phyloP scores from a whole-genome alignment of 2,888 invertebrate genomes.

The Bimastos eiseni region DNA sequence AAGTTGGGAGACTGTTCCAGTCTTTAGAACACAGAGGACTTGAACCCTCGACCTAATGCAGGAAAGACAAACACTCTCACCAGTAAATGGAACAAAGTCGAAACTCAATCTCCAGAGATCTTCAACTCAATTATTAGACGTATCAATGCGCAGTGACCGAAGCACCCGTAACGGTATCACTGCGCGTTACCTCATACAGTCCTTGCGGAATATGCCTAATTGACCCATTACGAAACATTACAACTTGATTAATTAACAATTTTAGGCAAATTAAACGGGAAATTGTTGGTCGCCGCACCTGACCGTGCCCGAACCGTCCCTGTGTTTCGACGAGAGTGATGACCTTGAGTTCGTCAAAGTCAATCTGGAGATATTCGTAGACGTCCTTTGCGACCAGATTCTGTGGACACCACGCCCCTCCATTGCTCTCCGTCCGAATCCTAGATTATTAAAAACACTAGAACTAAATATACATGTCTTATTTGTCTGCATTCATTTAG shows the following conservation, averaged over 20 bases:
- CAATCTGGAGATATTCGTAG: slow-evolving; percentile 81
- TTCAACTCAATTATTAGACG: background rate
- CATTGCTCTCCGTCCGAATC: slow-evolving; percentile 70
- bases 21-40: too few relatives aligned
- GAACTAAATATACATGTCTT: background rate
- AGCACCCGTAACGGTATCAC: background rate
- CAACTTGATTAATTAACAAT: background rate
- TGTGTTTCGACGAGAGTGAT: slow-evolving; percentile 85
- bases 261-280: background rate
- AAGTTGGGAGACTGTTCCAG: too few relatives aligned
- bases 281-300: slow-evolving; percentile 46
- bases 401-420: slow-evolving; percentile 94
- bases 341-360: slow-evolving; percentile 77
- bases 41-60: background rate
- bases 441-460: slow-evolving; percentile 35
- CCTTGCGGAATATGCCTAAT: background rate
- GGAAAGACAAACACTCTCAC: background rate
- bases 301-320: slow-evolving; percentile 88
- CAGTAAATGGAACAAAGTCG: background rate
- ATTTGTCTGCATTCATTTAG: too few relatives aligned
- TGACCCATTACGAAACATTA: background rate
- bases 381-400: slow-evolving; percentile 70
- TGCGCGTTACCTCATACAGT: background rate
- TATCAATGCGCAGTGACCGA: background rate
- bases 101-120: background rate